A percentile compares a stretch with the other conserved stretches of the same genome.
Conservation (phyloP, 35 echinoderm and acorn worm species). For the Ophioderma brevispina region DNA sequence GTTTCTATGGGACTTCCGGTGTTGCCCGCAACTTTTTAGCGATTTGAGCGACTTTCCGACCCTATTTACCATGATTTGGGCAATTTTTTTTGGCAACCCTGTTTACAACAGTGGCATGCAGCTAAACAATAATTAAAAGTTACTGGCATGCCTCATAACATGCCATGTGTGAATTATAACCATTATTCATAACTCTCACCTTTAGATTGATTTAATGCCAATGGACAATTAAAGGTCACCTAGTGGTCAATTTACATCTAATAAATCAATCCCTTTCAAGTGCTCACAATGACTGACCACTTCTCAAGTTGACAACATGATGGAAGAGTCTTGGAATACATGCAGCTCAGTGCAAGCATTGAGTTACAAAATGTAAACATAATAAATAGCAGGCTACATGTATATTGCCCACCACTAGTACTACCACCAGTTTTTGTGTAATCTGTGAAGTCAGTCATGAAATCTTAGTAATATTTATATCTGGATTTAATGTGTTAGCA, state of each 20-base stretch:
- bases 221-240: background rate
- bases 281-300: background rate
- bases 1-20: no score
- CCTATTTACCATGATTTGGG: no score
- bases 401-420: background rate
- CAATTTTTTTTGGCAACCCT: no score
- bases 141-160: no score
- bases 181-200: background rate
- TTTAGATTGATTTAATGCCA: slow-evolving; percentile 2
- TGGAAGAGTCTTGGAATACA: background rate
- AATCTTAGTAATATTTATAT: background rate
- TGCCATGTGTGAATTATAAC: background rate
- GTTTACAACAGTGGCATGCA: no score
- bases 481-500: background rate
- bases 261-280: background rate
- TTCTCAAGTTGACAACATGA: background rate
- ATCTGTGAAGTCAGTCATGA: background rate
- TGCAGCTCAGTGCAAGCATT: background rate
- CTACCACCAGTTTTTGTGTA: background rate
- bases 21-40: no score
- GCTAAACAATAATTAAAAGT: no score
- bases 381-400: background rate
- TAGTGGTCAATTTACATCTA: background rate
- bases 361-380: no score
- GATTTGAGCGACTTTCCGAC: no score